phyloP scores from a whole-genome alignment of 2,113 vertebrate genomes.

The Scatophagus argus region DNA sequence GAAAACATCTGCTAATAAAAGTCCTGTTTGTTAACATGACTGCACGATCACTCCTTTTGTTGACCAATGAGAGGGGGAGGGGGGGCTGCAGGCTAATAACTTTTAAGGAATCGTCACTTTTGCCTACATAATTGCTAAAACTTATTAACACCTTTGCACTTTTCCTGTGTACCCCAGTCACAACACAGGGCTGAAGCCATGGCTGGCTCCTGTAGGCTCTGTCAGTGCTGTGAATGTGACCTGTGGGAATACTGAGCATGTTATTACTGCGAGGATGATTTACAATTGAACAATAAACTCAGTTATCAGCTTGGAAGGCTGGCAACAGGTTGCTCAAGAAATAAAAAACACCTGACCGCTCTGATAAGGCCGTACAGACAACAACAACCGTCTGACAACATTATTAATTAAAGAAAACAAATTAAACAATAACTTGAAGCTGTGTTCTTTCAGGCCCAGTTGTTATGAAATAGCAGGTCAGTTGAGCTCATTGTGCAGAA shows the following conservation, averaged over 20 bases:
- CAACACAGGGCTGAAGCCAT: no score
- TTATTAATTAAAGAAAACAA: constrained; percentile 3
- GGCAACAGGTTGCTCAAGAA: constrained; percentile 1
- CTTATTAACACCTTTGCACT: constrained; percentile 21
- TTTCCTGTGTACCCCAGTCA: not conserved
- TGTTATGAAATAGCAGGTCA: constrained; percentile 22
- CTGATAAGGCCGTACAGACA: constrained; percentile 1
- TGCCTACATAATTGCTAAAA: no score
- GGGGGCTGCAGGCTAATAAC: not conserved
- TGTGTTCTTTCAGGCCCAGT: not conserved
- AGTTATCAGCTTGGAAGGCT: constrained; percentile 8
- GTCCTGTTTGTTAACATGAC: not conserved
- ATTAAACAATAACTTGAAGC: constrained; percentile 8
- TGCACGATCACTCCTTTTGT: not conserved
- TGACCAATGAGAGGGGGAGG: no score
- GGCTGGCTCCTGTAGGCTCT: not conserved
- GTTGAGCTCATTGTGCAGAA: constrained; percentile 8
- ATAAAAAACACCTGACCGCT: not conserved
- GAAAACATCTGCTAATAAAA: not conserved
- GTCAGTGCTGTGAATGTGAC: constrained; percentile 42
- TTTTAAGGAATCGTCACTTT: no score
- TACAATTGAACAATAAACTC: constrained; percentile 28
- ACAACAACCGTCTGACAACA: constrained; percentile 17
- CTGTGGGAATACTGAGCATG: constrained; percentile 59
- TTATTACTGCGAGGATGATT: constrained; percentile 46